These are phyloP conservation scores for Sinella curviseta DNA, from an alignment of 1,140 invertebrate genomes.

Conservation along the genomic window DNA sequence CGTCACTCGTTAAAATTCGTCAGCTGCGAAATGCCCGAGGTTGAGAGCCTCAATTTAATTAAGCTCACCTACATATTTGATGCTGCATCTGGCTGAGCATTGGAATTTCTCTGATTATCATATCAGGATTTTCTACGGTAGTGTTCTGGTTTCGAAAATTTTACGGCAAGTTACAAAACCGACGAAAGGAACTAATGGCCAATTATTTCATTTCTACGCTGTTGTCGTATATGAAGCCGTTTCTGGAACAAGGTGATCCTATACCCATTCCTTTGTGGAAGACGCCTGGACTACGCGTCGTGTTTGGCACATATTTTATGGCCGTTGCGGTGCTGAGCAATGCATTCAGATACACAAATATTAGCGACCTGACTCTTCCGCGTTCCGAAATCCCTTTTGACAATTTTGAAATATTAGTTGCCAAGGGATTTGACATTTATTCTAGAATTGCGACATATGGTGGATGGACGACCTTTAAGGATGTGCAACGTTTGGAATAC, in stretches of 20 bases:
- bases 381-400: neutral
- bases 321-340: neutral
- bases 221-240: neutral
- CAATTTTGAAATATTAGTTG: neutral
- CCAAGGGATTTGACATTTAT: neutral
- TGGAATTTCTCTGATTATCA: neutral
- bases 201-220: neutral
- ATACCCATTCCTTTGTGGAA: neutral
- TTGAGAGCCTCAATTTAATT: neutral
- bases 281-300: neutral
- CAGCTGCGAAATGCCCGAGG: neutral
- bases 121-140: neutral
- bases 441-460: neutral
- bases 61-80: neutral
- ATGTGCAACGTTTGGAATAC: neutral
- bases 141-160: no score
- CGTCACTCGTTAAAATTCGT: conserved; percentile 1
- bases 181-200: neutral
- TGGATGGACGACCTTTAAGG: neutral
- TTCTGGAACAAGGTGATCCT: neutral
- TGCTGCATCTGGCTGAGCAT: neutral
- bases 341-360: neutral
- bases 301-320: neutral
- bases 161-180: neutral
- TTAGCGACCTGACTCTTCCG: neutral